Base-by-base conservation (phyloP, 2,797 vertebrate species). In the Acrossocheilus fasciatus region DNA sequence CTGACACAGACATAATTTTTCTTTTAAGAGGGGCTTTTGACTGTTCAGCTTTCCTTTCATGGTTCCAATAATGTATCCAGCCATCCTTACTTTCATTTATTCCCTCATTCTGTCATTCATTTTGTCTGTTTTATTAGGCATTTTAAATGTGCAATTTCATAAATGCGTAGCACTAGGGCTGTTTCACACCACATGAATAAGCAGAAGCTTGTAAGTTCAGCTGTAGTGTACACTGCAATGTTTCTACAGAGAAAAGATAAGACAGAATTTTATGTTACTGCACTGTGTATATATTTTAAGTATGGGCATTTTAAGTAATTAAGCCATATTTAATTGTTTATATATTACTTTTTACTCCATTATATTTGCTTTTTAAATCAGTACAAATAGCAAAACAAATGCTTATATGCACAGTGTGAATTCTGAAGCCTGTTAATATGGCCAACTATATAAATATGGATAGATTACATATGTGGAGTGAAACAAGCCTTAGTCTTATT, bases 91-190 rank as follows among this genome's bases (percentile, higher is more conserved):
- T 47, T 52, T 50, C 0, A 39, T 23, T 77, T 43, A 57, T 72
- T 8, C 6, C 59, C 52, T 20, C 17, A 39, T 74, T 75, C 39
- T 84, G 73, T 70, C 73, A 74, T 62, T 26, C 52, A 45, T 73
- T 80, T 72, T 43, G 72, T 68, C 41, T 77, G n/a, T 41, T 54
- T 72, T 82, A 70, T 82, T 72, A 54, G 12, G 50, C 47, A 39
- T 39, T 62, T 50, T 50, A 68, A 66, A 80, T 34, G 41, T 59
- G 41, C 26, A 47, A 45, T 66, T 30, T 62, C 26, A 66, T 26
- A 64, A 62, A 79, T 79, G 4, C 47, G 4, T 45, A 17, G 39
- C 41, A 66, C 12, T 26, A 18, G 23, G 57, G 7, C 54, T 64
- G 52, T 57, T 77, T 57, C 52, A 57, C 54, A 39, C 34, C 50